These are phyloP conservation scores for Perizoma affinitatum DNA, from an alignment of 2,888 invertebrate species.

Conservation along the genomic window DNA sequence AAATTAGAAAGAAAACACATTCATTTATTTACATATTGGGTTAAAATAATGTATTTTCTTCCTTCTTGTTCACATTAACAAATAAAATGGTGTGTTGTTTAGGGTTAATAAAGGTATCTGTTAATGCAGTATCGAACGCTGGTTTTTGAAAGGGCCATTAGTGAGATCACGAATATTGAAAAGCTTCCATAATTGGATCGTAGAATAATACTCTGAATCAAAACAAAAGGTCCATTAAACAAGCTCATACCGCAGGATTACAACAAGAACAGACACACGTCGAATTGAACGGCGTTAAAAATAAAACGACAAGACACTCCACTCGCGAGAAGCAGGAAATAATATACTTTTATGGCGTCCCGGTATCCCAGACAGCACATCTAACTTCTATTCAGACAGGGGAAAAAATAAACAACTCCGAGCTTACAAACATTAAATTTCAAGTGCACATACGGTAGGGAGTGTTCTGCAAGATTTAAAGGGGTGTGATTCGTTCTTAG, in stretches of 20 bases:
- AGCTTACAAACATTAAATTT: conserved; percentile 64
- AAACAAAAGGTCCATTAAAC: no score
- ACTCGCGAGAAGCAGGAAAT: conserved; percentile 27
- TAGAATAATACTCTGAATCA: no score
- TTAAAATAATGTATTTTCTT: no score
- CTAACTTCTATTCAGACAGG: conserved; percentile 39
- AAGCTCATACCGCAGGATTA: not conserved
- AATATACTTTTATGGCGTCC: conserved; percentile 35
- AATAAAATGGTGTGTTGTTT: no score
- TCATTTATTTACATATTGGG: no score
- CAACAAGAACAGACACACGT: not conserved
- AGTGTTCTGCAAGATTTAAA: conserved; percentile 31
- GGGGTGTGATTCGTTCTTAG: conserved; percentile 27
- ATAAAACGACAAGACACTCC: conserved; percentile 22
- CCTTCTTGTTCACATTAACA: no score
- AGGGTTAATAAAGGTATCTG: no score
- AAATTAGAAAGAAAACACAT: no score
- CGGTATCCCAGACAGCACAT: conserved; percentile 31
- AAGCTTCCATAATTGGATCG: no score
- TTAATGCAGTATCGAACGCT: no score
- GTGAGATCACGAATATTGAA: no score
- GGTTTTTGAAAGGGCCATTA: no score
- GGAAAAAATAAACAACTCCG: conserved; percentile 58
- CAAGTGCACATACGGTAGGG: conserved; percentile 51
- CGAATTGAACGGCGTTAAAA: conserved; percentile 31